phyloP scores from a whole-genome alignment of 2,797 vertebrate genomes.

The Limosa lapponica region DNA sequence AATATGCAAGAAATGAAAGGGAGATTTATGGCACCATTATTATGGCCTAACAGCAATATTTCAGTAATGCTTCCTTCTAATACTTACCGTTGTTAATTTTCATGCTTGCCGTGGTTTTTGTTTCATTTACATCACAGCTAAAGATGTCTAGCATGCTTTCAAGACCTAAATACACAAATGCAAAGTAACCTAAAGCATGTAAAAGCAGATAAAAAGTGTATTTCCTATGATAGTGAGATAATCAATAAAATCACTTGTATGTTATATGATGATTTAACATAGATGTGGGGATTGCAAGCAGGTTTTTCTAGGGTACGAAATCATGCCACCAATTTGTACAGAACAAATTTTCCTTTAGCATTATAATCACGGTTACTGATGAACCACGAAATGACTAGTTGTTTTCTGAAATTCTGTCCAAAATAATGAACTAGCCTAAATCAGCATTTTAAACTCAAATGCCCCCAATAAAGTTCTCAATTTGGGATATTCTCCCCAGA shows the following conservation, averaged over 20 bases:
- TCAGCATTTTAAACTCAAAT: conserved; percentile 69
- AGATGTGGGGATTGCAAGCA: conserved; percentile 12
- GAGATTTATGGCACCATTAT: conserved; percentile 24
- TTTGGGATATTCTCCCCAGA: conserved; percentile 81
- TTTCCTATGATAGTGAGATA: neutral
- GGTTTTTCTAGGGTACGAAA: conserved; percentile 31
- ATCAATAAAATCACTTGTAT: neutral
- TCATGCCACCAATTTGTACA: neutral
- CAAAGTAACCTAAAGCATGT: neutral
- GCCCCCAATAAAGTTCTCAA: conserved; percentile 75
- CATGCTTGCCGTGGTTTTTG: neutral
- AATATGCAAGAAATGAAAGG: conserved; percentile 18
- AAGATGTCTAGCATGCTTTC: conserved; percentile 21
- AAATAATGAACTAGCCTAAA: conserved; percentile 55
- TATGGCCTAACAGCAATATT: conserved; percentile 11
- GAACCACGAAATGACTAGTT: neutral
- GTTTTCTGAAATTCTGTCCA: conserved; percentile 57
- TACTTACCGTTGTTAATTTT: conserved; percentile 51
- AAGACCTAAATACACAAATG: neutral
- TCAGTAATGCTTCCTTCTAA: conserved; percentile 13
- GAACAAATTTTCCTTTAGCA: conserved; percentile 31
- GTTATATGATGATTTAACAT: neutral
- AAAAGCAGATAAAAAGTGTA: neutral
- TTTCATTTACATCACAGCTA: conserved; percentile 39
- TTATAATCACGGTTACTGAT: neutral